Evolutionary conservation across 2,888 invertebrate genomes (phyloP).

Genomic region (Oscheius myriophilus): DNA sequence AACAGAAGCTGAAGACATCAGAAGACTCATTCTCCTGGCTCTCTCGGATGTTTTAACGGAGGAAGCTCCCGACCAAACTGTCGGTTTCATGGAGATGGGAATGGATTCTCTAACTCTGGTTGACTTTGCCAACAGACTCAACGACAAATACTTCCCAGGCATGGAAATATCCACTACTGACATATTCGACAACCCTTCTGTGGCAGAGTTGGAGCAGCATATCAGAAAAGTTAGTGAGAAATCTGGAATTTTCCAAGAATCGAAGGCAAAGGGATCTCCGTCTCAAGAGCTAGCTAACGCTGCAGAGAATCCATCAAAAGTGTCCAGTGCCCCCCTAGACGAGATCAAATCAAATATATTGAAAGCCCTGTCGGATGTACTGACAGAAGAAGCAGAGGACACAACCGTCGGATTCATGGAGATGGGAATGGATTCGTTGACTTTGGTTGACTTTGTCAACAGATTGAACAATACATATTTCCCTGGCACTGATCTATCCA

Average conservation of each 20-base stretch:
- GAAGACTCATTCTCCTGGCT: constrained; percentile 8
- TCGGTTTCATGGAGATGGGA: constrained; percentile 62
- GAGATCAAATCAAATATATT: constrained; percentile 24
- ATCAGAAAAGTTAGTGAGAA: constrained; percentile 1
- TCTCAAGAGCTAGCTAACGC: too few relatives aligned
- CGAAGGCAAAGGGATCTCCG: neutral
- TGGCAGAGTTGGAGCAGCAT: constrained; percentile 44
- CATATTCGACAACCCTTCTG: constrained; percentile 54
- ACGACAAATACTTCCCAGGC: constrained; percentile 43
- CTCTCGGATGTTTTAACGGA: constrained; percentile 24
- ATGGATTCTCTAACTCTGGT: constrained; percentile 64
- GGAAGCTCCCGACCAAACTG: constrained; percentile 22
- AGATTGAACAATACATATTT: constrained; percentile 50
- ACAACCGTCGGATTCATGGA: constrained; percentile 51
- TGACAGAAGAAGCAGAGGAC: constrained; percentile 11
- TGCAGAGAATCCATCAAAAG: too few relatives aligned
- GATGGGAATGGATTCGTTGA: constrained; percentile 65
- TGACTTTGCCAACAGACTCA: constrained; percentile 60
- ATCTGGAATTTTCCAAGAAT: too few relatives aligned
- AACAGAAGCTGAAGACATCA: neutral
- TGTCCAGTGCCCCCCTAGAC: too few relatives aligned
- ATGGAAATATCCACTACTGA: constrained; percentile 49
- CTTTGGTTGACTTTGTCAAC: constrained; percentile 63
- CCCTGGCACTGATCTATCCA: constrained; percentile 37
- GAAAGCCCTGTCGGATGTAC: constrained; percentile 16